Conservation (phyloP, 2,797 vertebrate species). For the Prionace glauca region DNA sequence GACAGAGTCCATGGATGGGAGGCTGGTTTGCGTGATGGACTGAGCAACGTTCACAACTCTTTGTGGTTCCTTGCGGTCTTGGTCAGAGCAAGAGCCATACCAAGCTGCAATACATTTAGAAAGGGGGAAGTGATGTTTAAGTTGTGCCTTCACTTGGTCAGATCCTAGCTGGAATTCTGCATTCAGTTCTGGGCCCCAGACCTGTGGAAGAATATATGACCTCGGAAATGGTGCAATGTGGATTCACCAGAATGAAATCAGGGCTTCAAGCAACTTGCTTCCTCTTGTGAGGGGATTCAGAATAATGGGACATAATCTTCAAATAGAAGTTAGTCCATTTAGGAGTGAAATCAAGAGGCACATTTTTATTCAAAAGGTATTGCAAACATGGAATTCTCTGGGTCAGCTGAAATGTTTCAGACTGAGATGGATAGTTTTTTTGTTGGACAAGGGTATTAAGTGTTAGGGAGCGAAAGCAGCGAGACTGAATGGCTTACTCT, state of each 20-base stretch:
- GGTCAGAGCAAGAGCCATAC: too few species aligned
- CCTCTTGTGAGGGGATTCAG: background rate
- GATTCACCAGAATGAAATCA: background rate
- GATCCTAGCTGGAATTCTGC: background rate
- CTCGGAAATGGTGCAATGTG: background rate
- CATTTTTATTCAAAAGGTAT: background rate
- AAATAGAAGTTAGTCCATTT: background rate
- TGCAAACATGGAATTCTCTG: background rate
- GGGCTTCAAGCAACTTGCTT: background rate
- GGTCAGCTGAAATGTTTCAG: background rate
- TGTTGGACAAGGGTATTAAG: background rate
- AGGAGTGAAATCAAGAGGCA: background rate
- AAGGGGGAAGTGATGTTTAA: background rate
- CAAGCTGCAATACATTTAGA: too few species aligned
- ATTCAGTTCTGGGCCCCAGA: background rate
- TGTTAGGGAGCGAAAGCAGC: background rate
- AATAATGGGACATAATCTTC: background rate
- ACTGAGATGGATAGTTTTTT: background rate
- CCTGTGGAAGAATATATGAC: background rate
- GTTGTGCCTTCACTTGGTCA: background rate
- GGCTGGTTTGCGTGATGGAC: too few species aligned
- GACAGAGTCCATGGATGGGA: too few species aligned
- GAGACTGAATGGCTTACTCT: background rate
- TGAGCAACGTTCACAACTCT: too few species aligned
- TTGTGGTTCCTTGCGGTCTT: too few species aligned